These are phyloP conservation scores for Austrolebias charrua DNA, from an alignment of 2,797 vertebrate species.

Conservation along the genomic window DNA sequence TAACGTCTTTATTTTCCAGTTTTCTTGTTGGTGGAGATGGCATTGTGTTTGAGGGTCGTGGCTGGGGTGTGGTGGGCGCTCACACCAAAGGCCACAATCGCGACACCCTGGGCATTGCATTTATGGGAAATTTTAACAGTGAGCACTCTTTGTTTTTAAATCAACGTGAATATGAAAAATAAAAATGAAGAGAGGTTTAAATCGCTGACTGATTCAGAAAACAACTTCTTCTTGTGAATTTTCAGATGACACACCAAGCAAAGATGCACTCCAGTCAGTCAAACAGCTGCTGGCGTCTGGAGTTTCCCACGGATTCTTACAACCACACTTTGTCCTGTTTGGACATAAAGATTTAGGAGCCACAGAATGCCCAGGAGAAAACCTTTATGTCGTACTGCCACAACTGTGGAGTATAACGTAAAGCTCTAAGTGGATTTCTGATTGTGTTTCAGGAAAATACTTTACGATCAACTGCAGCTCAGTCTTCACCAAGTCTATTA, in stretches of 20 bases:
- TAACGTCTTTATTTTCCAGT: conserved; percentile 55
- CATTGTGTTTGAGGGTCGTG: conserved; percentile 80
- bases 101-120: conserved; percentile 79
- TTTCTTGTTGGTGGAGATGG: conserved; percentile 83
- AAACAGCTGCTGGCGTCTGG: conserved; percentile 72
- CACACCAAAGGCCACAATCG: conserved; percentile 75
- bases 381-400: conserved; percentile 70
- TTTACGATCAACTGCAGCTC: not conserved
- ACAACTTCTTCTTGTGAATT: conserved; percentile 5
- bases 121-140: conserved; percentile 85
- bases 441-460: not conserved
- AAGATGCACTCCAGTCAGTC: conserved; percentile 68
- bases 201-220: not conserved
- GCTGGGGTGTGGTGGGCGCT: conserved; percentile 80
- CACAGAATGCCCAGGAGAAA: conserved; percentile 78
- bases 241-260: conserved; percentile 71
- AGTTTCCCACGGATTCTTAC: conserved; percentile 56
- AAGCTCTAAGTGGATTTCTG: not conserved
- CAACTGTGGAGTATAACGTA: conserved; percentile 40
- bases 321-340: conserved; percentile 56
- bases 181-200: too few species aligned
- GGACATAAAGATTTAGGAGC: conserved; percentile 78
- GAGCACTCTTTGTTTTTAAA: conserved; percentile 36
- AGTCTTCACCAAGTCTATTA: not conserved
- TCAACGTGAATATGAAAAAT: too few species aligned